Percentiles rank a stretch among this genome's conserved stretches.
phyloP scores from a whole-genome alignment of 2,888 invertebrate genomes.

The Steinernema carpocapsae region DNA sequence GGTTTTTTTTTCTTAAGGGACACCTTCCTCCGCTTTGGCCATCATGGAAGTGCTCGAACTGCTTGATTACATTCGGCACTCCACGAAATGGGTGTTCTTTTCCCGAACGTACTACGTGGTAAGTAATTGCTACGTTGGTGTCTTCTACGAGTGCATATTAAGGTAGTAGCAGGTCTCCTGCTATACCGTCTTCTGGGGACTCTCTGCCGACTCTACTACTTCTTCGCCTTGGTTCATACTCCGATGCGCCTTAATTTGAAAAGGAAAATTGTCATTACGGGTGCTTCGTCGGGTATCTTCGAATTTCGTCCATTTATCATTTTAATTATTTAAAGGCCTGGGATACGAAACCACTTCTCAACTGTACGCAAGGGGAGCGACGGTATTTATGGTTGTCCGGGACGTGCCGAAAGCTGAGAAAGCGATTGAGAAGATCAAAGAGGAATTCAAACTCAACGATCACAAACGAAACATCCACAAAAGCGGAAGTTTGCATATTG shows the following conservation, averaged over 20 bases:
- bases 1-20: too few species aligned
- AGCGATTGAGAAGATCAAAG: neutral
- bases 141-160: neutral
- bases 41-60: too few species aligned
- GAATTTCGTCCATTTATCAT: neutral
- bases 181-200: neutral
- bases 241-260: neutral
- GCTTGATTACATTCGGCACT: too few species aligned
- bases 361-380: constrained; percentile 26
- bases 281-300: constrained; percentile 13
- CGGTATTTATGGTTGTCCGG: constrained; percentile 26
- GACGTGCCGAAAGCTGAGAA: neutral
- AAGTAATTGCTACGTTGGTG: neutral
- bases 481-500: neutral
- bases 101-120: too few species aligned
- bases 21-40: too few species aligned
- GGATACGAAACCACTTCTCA: constrained; percentile 21
- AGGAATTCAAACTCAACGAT: neutral
- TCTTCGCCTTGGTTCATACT: neutral
- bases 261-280: constrained; percentile 28
- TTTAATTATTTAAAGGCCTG: constrained; percentile 20
- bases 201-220: constrained; percentile 17
- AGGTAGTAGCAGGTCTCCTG: neutral
- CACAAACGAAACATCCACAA: neutral
- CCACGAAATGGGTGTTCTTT: too few species aligned